Percentiles rank a stretch among this genome's conserved stretches.
Evolutionary conservation across 2,113 vertebrate genomes (phyloP).

Genomic region (Nansenia antarctica): DNA sequence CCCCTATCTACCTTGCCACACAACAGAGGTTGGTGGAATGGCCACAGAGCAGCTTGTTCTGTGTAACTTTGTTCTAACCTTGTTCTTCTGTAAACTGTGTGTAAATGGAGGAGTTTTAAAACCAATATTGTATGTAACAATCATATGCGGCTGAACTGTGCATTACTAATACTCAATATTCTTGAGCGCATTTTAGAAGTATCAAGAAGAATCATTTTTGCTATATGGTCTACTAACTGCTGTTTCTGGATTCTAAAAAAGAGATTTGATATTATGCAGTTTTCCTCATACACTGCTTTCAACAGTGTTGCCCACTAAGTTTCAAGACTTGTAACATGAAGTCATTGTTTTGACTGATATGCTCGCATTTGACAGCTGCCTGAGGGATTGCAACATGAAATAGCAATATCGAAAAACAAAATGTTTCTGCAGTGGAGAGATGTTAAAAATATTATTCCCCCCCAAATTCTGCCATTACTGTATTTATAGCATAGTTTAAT

Average conservation of each 20-base stretch:
- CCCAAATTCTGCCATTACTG: constrained; percentile 26
- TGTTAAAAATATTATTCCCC: constrained; percentile 30
- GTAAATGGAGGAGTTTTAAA: neutral
- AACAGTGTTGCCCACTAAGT: constrained; percentile 6
- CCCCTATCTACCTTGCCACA: too few relatives aligned
- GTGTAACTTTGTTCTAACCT: neutral
- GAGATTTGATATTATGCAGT: neutral
- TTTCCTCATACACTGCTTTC: too few relatives aligned
- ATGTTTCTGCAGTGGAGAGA: constrained; percentile 28
- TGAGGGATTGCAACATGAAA: neutral
- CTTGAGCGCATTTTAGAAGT: neutral
- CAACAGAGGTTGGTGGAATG: too few relatives aligned
- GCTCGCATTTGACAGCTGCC: neutral
- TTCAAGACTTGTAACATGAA: constrained; percentile 12
- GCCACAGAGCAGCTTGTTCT: neutral
- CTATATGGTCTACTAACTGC: neutral
- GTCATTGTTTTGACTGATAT: neutral
- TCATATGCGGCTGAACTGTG: neutral
- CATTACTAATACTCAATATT: neutral
- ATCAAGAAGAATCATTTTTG: neutral
- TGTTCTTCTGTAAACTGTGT: too few relatives aligned
- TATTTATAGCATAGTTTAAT: neutral
- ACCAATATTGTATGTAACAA: neutral
- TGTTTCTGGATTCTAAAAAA: neutral
- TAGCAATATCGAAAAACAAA: constrained; percentile 19